Base-by-base conservation (phyloP, 2,888 invertebrate genomes). In the Drosophila tripunctata region DNA sequence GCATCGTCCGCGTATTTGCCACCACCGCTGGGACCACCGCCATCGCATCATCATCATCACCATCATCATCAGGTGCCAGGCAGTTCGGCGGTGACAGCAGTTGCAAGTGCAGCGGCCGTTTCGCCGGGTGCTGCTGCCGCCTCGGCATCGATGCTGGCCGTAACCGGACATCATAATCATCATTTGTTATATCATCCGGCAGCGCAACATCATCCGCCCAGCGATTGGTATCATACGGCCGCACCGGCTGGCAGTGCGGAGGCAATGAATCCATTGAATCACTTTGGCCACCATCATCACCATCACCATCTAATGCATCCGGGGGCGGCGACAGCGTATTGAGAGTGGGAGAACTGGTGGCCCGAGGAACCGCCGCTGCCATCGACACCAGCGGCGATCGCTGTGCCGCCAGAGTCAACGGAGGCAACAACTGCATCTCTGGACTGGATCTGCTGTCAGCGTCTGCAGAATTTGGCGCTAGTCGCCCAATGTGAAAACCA, bases 321-420 rank as follows among this genome's bases (percentile, higher is more conserved):
- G 22, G 95, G 95, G 7, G 95, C 95, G 36, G 94, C 95, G 60
- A 94, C 95, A 62, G 95, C 95, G 48, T 96, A 96, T 93, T 96
- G 94, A 95, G 93, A 93, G 73, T 88, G 88, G 87, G 83, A 81
- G 74, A 80, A 72, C 84, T 78, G 87, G 84, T 73, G 78, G 80
- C 80, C 86, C 40, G 83, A 85, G 33, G 86, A 85, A 58, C 73
- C 70, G 51, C 76, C 67, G 44, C 47, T 56, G 44, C 58, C 65
- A 17, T 68, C 78, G 10, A 63, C 71, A 22, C 44, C 67, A 21
- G 12, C 33, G 15, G 7, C 44, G 22, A n/a, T 47, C 41, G 7
- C 76, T 12, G 36, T 45, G 38, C 21, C 51, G 38, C 52, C 61
- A 41, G 85, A 82, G 40, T n/a, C n/a, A n/a, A 27, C 27, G 27